These are phyloP conservation scores for Autographa pulchrina DNA, from an alignment of 2,888 invertebrate species.

Conservation along the genomic window DNA sequence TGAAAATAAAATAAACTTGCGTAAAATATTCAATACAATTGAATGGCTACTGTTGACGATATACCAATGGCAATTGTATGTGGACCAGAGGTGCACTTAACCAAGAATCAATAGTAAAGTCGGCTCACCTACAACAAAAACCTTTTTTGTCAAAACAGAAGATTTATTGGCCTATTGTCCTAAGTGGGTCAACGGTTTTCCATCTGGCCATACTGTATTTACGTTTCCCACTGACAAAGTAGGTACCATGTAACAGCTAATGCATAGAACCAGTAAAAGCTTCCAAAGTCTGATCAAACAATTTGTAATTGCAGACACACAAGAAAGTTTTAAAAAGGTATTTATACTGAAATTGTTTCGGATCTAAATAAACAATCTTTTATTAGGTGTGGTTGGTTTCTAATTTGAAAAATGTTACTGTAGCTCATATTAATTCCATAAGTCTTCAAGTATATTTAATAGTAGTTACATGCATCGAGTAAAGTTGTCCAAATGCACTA, in stretches of 20 bases:
- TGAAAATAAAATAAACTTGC: conserved; percentile 30
- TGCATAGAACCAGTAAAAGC: conserved; percentile 64
- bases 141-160: conserved; percentile 79
- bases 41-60: conserved; percentile 42
- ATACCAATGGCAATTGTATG: conserved; percentile 46
- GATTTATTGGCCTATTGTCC: conserved; percentile 84
- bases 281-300: conserved; percentile 50
- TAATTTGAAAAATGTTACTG: too few species aligned
- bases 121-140: conserved; percentile 64
- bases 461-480: too few species aligned
- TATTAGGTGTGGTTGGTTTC: not conserved
- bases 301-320: conserved; percentile 33
- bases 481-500: too few species aligned
- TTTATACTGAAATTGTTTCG: not conserved
- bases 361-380: not conserved
- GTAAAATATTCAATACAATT: conserved; percentile 45
- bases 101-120: conserved; percentile 62
- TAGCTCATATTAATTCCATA: too few species aligned
- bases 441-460: too few species aligned
- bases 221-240: conserved; percentile 71
- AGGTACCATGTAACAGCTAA: conserved; percentile 67
- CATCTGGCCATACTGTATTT: conserved; percentile 70
- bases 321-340: conserved; percentile 16
- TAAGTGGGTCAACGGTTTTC: conserved; percentile 82
- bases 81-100: conserved; percentile 51